Evolutionary conservation across 2,888 invertebrate genomes (phyloP).

Genomic region (Vandiemenella viatica): DNA sequence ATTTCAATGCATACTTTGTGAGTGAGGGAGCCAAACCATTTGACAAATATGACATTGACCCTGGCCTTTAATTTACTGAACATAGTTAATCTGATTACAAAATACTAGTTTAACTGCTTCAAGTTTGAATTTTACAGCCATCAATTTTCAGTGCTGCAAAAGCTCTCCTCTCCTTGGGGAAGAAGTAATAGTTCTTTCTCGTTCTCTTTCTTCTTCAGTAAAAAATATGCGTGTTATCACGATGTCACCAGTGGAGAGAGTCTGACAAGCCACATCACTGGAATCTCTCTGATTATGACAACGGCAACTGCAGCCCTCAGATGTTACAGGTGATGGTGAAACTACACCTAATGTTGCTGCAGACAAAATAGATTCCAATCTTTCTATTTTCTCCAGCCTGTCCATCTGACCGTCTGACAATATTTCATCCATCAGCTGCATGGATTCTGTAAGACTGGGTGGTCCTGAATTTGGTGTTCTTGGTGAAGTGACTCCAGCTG

Average conservation of each 20-base stretch:
- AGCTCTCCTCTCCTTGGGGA: conserved; percentile 33
- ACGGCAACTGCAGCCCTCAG: conserved; percentile 10
- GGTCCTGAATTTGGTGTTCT: conserved; percentile 27
- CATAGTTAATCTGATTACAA: too few species aligned
- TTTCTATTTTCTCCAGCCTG: conserved; percentile 70
- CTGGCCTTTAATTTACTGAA: too few species aligned
- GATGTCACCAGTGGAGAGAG: conserved; percentile 80
- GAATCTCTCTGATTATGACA: conserved; percentile 20
- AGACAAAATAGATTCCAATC: conserved; percentile 69
- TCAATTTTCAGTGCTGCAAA: too few species aligned
- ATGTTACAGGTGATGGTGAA: conserved; percentile 42
- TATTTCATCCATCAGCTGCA: conserved; percentile 78
- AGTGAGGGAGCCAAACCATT: too few species aligned
- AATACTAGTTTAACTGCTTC: too few species aligned
- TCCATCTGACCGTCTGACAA: conserved; percentile 70
- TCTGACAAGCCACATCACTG: conserved; percentile 56
- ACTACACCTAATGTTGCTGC: conserved; percentile 51
- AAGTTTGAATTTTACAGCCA: too few species aligned
- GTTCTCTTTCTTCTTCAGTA: conserved; percentile 41
- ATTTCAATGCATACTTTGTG: too few species aligned
- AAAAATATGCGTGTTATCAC: conserved; percentile 72
- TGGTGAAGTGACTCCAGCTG: conserved; percentile 13
- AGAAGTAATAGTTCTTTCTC: conserved; percentile 35
- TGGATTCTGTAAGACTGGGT: conserved; percentile 71
- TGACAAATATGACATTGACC: too few species aligned